phyloP scores from a whole-genome alignment of 2,888 invertebrate species.

The Diadromus collaris region DNA sequence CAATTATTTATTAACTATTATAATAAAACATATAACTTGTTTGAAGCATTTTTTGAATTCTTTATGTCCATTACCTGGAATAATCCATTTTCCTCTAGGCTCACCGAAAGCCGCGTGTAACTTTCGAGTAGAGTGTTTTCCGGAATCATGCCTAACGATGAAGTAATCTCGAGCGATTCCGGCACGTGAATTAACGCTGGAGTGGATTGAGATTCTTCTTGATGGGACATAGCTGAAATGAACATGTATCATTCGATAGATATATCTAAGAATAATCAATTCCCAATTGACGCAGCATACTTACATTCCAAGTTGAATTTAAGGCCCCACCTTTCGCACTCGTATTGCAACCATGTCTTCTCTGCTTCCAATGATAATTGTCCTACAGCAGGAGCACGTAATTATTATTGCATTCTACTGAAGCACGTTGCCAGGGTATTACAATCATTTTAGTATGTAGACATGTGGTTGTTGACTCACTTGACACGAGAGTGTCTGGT shows the following conservation, averaged over 20 bases:
- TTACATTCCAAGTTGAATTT: slow-evolving; percentile 91
- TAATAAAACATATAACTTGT: neutral
- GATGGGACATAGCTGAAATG: slow-evolving; percentile 87
- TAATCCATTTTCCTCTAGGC: slow-evolving; percentile 90
- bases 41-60: neutral
- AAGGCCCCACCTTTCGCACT: slow-evolving; percentile 94
- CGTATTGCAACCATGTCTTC: slow-evolving; percentile 94
- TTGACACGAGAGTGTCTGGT: slow-evolving; percentile 83
- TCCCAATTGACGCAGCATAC: slow-evolving; percentile 61
- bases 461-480: slow-evolving; percentile 76
- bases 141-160: slow-evolving; percentile 90
- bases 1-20: neutral
- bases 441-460: neutral
- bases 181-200: slow-evolving; percentile 90
- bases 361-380: slow-evolving; percentile 94
- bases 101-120: slow-evolving; percentile 92
- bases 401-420: slow-evolving; percentile 52
- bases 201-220: slow-evolving; percentile 95
- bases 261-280: neutral
- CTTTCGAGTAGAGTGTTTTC: slow-evolving; percentile 93
- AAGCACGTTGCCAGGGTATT: neutral
- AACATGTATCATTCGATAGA: neutral
- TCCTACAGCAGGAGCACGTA: slow-evolving; percentile 81
- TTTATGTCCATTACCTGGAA: slow-evolving; percentile 82
- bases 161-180: slow-evolving; percentile 82